Conservation (phyloP, 2,113 vertebrate genomes). For the Anolis carolinensis region DNA sequence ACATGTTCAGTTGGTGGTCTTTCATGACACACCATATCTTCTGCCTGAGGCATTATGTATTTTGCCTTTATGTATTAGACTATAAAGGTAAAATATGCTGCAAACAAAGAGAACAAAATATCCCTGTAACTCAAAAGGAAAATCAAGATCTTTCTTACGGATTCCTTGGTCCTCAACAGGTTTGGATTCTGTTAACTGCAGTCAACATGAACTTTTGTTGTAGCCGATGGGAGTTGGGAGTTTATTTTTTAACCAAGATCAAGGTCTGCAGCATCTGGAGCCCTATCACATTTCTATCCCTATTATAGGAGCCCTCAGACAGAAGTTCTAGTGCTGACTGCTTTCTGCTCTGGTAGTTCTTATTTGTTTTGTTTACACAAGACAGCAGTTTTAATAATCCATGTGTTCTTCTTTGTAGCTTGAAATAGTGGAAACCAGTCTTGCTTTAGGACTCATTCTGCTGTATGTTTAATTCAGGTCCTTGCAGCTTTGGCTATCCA, state of each 20-base stretch:
- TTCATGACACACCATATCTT: neutral
- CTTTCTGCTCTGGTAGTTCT: neutral
- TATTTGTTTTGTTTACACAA: neutral
- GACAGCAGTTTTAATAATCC: neutral
- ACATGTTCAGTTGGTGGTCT: neutral
- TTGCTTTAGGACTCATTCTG: slow-evolving; percentile 47
- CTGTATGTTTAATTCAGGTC: neutral
- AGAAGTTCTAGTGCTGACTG: neutral
- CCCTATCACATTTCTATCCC: too few relatives aligned
- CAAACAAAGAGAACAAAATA: neutral
- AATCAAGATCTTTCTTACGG: neutral
- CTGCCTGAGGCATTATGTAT: neutral
- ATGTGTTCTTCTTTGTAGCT: neutral
- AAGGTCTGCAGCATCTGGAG: neutral
- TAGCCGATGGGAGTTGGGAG: neutral
- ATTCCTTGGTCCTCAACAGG: neutral
- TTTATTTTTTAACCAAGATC: too few relatives aligned
- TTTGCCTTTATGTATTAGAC: neutral
- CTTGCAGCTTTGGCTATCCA: neutral
- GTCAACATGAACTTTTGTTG: neutral
- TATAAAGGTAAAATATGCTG: neutral
- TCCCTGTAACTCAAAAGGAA: neutral
- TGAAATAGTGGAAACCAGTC: neutral
- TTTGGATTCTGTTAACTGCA: neutral
- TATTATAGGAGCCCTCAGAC: too few relatives aligned